Conservation (phyloP, 2,888 invertebrate species). For the Drosophila colorata region DNA sequence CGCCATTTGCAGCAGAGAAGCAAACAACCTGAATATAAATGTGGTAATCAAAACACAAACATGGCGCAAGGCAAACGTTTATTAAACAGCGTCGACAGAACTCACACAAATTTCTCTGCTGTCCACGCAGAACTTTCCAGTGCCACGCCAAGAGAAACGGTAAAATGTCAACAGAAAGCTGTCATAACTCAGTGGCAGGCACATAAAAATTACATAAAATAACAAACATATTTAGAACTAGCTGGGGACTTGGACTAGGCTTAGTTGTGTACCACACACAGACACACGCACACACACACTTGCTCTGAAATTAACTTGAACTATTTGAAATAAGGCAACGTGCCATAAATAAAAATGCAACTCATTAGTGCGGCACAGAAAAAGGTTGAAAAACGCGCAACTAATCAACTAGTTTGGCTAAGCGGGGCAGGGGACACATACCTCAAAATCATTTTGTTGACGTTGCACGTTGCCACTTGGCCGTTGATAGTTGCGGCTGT, state of each 20-base stretch:
- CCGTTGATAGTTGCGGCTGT: conserved; percentile 49
- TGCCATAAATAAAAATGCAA: conserved; percentile 40
- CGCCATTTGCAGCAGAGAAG: conserved; percentile 2
- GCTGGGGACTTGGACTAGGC: conserved; percentile 10
- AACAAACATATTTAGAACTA: conserved; percentile 17
- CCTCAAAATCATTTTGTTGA: conserved; percentile 83
- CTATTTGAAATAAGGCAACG: conserved; percentile 35
- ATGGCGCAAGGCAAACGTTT: conserved; percentile 45
- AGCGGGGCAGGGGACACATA: conserved; percentile 63
- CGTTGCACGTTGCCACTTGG: conserved; percentile 66
- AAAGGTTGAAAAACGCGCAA: conserved; percentile 28
- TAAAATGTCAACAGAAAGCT: conserved; percentile 47
- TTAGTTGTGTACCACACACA: conserved; percentile 38
- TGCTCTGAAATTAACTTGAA: conserved; percentile 51
- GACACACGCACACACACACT: conserved; percentile 20
- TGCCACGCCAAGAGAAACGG: conserved; percentile 38
- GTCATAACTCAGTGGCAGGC: conserved; percentile 29
- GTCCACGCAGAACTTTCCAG: conserved; percentile 61
- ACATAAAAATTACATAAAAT: conserved; percentile 60
- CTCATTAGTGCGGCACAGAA: conserved; percentile 42
- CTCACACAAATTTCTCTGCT: conserved; percentile 42
- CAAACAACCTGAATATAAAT: conserved; percentile 64
- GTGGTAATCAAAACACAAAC: conserved; percentile 64
- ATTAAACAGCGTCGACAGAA: conserved; percentile 45
- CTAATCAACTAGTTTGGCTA: conserved; percentile 10